Evolutionary conservation across 2,888 invertebrate species (phyloP).

Genomic region (Iphiclides podalirius): DNA sequence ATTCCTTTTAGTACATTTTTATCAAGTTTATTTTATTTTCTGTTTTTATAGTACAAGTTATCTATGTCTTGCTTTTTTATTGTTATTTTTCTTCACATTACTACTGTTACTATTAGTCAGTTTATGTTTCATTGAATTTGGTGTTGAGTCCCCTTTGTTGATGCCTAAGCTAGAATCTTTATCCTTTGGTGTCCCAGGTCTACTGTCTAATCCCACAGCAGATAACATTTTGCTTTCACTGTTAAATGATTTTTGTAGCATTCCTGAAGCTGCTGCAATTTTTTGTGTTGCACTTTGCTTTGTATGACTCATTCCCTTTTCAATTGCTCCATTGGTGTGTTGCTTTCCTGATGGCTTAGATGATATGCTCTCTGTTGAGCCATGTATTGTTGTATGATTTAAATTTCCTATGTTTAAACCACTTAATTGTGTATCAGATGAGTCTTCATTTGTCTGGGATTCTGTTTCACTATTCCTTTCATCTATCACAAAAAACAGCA

Average conservation of each 20-base stretch:
- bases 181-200: conserved; percentile 73
- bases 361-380: conserved; percentile 71
- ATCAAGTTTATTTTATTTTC: no score
- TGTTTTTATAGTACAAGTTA: conserved; percentile 55
- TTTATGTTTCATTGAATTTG: conserved; percentile 77
- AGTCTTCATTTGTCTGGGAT: conserved; percentile 89
- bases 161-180: conserved; percentile 57
- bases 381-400: conserved; percentile 74
- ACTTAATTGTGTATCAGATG: conserved; percentile 84
- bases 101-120: conserved; percentile 55
- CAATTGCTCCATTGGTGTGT: conserved; percentile 68
- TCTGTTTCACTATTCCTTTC: conserved; percentile 93
- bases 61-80: conserved; percentile 91
- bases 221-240: conserved; percentile 66
- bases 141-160: conserved; percentile 59
- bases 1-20: no score
- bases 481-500: conserved; percentile 70
- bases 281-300: conserved; percentile 67
- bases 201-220: conserved; percentile 64
- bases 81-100: conserved; percentile 86
- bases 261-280: conserved; percentile 60
- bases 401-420: conserved; percentile 64
- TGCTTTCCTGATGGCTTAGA: conserved; percentile 75
- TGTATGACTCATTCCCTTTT: conserved; percentile 60
- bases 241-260: conserved; percentile 64